Evolutionary conservation across 2,888 invertebrate genomes (phyloP).

Genomic region (Agelastica alni): DNA sequence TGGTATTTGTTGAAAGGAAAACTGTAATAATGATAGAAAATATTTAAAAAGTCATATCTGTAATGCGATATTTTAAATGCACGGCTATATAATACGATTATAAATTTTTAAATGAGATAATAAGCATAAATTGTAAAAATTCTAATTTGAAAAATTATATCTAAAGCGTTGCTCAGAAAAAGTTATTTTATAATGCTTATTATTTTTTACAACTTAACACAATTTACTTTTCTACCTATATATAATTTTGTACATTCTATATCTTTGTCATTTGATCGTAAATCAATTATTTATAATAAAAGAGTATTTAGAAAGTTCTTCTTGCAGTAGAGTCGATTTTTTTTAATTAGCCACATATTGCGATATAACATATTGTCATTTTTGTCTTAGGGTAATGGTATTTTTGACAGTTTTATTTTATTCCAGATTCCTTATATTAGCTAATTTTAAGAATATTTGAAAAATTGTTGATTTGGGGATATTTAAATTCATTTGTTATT

Average conservation of each 20-base stretch:
- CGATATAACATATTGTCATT: too few relatives aligned
- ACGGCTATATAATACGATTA: constrained; percentile 42
- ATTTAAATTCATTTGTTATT: too few relatives aligned
- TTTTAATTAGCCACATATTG: too few relatives aligned
- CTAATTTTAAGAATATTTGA: too few relatives aligned
- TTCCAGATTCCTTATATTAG: too few relatives aligned
- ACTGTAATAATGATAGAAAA: too few relatives aligned
- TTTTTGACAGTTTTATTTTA: too few relatives aligned
- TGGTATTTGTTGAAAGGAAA: too few relatives aligned
- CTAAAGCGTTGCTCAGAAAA: constrained; percentile 14
- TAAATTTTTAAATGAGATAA: constrained; percentile 12
- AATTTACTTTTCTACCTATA: constrained; percentile 4
- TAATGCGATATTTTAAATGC: constrained; percentile 42
- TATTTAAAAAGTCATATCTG: constrained; percentile 36
- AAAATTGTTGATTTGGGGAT: too few relatives aligned
- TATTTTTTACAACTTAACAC: constrained; percentile 18
- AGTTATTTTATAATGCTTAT: constrained; percentile 11
- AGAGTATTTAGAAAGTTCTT: neutral
- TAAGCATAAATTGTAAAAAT: constrained; percentile 20
- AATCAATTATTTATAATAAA: neutral
- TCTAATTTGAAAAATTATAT: constrained; percentile 11
- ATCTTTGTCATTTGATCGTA: constrained; percentile 17
- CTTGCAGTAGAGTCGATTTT: too few relatives aligned
- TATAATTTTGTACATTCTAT: constrained; percentile 21
- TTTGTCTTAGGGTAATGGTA: too few relatives aligned